Evolutionary conservation across 2,113 vertebrate species (phyloP), one percentile per base, ranked within the genome.

Genomic region (Thalassarche chlororhynchos): DNA sequence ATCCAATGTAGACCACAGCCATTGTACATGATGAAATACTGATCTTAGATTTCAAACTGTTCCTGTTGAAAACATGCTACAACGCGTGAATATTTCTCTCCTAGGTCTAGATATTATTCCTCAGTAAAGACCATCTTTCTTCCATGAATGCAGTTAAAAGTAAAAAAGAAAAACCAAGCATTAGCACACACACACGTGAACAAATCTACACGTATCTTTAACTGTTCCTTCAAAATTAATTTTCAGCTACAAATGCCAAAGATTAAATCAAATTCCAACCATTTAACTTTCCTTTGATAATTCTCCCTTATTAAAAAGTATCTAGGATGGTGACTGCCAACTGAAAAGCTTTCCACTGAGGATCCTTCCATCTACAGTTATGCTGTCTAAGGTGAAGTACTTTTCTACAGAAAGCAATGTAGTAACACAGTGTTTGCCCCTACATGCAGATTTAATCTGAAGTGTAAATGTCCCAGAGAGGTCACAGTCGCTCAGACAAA

Each of bases 41-140:
- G 76, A 97, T 96, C 93, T 91, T 95, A 93, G 66, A 85, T 94
- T 77, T 91, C 90, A 94, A 70, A 97, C 82, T 92, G 82, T 96
- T 97, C 86, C 78, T 96, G 93, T 86, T 96, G 96, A 98, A 98
- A 98, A 97, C 97, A 97, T 93, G 76, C 90, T 94, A 90, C 86
- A 87, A 85, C 5, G 19, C 2, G 65, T 81, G 83, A 89, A 52
- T 64, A 85, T 54, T 90, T 93, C 90, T 95, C 95, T 94, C 81
- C 54, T 42, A 95, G 93, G 57, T 96, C 87, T 96, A 96, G 89
- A 62, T 55, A 75, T 61, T 88, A 96, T 78, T 96, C 78, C 93
- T 87, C 77, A 94, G 95, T 85, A 79, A 96, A 93, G 95, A 97
- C 84, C 75, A 71, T 93, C 88, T 96, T 97, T 95, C 90, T 95